Percentiles rank a stretch among this genome's conserved stretches.
Conservation (phyloP, 2,797 vertebrate species). For the Artibeus lituratus region DNA sequence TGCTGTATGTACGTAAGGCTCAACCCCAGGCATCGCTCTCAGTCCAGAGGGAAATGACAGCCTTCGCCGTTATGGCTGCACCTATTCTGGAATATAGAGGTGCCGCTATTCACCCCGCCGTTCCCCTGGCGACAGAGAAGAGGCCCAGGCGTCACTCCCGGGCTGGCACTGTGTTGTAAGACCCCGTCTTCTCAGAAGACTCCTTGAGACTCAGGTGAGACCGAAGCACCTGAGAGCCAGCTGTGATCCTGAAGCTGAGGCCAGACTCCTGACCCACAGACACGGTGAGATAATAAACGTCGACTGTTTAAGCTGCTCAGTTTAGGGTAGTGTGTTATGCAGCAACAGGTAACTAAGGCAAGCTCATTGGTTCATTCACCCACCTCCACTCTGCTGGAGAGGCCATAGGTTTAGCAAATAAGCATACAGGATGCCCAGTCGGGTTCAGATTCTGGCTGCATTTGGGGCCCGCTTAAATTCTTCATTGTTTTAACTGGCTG, state of each 20-base stretch:
- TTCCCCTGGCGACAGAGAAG: accelerated
- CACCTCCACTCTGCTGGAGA: neutral
- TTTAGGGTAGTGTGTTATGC: neutral
- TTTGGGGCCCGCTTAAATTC: neutral
- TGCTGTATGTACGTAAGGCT: neutral
- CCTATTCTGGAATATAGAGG: accelerated
- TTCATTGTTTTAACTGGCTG: neutral
- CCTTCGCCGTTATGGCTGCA: accelerated
- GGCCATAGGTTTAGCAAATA: neutral
- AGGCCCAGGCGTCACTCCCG: neutral
- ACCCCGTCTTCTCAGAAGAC: accelerated
- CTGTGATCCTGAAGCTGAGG: neutral
- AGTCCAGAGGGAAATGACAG: neutral
- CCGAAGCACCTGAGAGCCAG: neutral
- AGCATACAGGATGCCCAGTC: accelerated
- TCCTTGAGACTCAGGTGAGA: neutral
- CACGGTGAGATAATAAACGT: accelerated
- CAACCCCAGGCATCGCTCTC: neutral
- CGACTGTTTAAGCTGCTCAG: neutral
- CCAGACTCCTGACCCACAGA: neutral
- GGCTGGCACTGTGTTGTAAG: neutral
- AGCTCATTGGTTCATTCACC: neutral
- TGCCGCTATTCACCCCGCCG: accelerated
- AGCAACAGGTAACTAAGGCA: neutral
- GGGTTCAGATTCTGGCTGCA: neutral